phyloP scores from a whole-genome alignment of 2,797 vertebrate species.

The Sciaenops ocellatus region DNA sequence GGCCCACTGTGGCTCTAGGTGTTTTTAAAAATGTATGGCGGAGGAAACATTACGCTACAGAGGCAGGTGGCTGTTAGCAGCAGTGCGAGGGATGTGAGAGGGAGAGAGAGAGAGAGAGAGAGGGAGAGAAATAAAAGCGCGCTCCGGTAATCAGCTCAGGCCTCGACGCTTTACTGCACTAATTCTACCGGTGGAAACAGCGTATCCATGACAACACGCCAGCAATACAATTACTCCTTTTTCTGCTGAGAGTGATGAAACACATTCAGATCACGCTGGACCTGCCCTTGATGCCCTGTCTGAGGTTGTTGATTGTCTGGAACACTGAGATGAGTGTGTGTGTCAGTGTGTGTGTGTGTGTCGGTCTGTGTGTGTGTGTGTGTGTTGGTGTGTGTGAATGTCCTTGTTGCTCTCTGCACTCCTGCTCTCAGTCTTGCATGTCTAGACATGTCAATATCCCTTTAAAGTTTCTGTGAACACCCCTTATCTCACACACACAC shows the following conservation, averaged over 20 bases:
- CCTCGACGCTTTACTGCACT: conserved; percentile 72
- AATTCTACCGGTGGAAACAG: conserved; percentile 72
- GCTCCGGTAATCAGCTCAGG: conserved; percentile 69
- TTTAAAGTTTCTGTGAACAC: conserved; percentile 64
- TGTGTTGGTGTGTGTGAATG: conserved; percentile 39
- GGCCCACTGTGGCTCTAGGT: conserved; percentile 49
- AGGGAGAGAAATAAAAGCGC: conserved; percentile 43
- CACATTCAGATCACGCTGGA: conserved; percentile 70
- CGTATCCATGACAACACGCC: conserved; percentile 83
- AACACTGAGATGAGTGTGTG: conserved; percentile 33
- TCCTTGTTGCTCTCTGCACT: conserved; percentile 67
- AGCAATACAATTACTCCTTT: conserved; percentile 73
- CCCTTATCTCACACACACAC: conserved; percentile 51
- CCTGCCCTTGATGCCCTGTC: conserved; percentile 71
- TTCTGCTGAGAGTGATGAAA: conserved; percentile 66
- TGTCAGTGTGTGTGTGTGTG: background rate
- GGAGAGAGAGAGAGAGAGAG: conserved; percentile 8
- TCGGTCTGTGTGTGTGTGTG: conserved; percentile 22
- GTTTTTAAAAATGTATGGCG: conserved; percentile 73
- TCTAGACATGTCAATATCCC: conserved; percentile 75
- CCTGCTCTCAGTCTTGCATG: conserved; percentile 59
- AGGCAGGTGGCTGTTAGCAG: conserved; percentile 67
- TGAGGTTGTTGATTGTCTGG: conserved; percentile 73
- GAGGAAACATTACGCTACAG: conserved; percentile 64
- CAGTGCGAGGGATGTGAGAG: conserved; percentile 61